Base-by-base conservation (phyloP, 2,888 invertebrate genomes). In the Theristus sp. region DNA sequence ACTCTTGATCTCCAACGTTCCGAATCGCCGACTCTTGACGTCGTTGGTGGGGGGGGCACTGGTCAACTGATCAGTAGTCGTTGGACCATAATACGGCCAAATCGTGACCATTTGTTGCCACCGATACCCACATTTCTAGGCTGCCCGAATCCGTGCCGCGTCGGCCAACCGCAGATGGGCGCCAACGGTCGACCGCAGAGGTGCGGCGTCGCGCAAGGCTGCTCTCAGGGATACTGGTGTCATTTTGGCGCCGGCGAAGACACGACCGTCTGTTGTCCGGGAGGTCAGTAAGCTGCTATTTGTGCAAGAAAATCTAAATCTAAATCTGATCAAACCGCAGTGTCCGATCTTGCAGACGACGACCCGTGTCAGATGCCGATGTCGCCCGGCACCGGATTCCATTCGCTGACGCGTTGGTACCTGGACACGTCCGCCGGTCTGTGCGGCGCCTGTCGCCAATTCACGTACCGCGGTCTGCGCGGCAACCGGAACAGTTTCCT, bases 401-500 rank as follows among this genome's bases (percentile, higher is more conserved):
- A 6, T 6, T 6, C 10, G 10, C 38, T 38, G 38, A 13, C 38
- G 10, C 38, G 38, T 38, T 38, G 52, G 52, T 52, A 52, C 25
- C 25, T 52, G 17, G 25, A 25, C n/a, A 20, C 22, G n/a, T 20
- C 52, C 22, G 22, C n/a, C 22, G 52, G 52, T 6, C 22, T 25
- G 25, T 52, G 52, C n/a, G 52, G 52, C 52, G 3, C 52, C 10
- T 61, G 61, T 49, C 17, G 28, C 22, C 58, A 61, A 31, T 60
- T 60, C 31, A 57, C 57, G 2, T 60, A 60, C 26, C 2, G 47
- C 20, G 60, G 60, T 13, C n/a, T 22, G n/a, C 24, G n/a, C 24
- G 60, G 60, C 22, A 60, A 60, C 59, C 58, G 30, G 27, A 60
- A 60, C 47, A 60, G 59, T 29, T 60, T 60, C 27, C 49, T 59